These are phyloP conservation scores for Brachionus koreanus DNA, from an alignment of 1,140 invertebrate genomes.

Conservation along the genomic window DNA sequence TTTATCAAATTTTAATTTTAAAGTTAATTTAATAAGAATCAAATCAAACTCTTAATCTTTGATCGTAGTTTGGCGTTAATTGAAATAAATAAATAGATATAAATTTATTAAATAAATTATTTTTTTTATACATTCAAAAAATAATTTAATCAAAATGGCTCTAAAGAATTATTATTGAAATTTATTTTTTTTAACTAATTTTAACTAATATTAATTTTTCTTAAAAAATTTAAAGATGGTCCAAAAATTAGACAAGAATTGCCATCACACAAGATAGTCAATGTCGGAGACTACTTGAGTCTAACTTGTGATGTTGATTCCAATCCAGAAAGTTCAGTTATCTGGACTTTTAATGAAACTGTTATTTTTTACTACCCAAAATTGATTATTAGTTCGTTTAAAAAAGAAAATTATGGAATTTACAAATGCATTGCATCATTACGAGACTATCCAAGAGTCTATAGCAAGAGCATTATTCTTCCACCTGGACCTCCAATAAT, in stretches of 20 bases:
- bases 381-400: conserved; percentile 26
- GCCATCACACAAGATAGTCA: conserved; percentile 27
- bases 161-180: too few relatives aligned
- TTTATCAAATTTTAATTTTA: too few relatives aligned
- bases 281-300: neutral
- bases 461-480: neutral
- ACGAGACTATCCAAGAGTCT: conserved; percentile 30
- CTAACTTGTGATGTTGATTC: conserved; percentile 26
- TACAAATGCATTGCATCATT: conserved; percentile 39
- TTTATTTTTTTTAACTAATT: too few relatives aligned
- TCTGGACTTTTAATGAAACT: conserved; percentile 38
- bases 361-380: conserved; percentile 35
- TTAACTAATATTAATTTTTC: too few relatives aligned
- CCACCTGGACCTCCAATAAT: conserved; percentile 32
- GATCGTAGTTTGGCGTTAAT: too few relatives aligned
- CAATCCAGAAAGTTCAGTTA: conserved; percentile 10
- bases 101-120: too few relatives aligned
- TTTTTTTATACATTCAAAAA: too few relatives aligned
- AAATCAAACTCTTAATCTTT: too few relatives aligned
- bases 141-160: too few relatives aligned
- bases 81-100: too few relatives aligned
- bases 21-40: too few relatives aligned
- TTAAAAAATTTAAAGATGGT: too few relatives aligned
- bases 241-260: conserved; percentile 4
- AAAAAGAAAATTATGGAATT: conserved; percentile 33